These are phyloP conservation scores for Hylia prasina DNA, from an alignment of 2,113 vertebrate genomes.

Conservation along the genomic window DNA sequence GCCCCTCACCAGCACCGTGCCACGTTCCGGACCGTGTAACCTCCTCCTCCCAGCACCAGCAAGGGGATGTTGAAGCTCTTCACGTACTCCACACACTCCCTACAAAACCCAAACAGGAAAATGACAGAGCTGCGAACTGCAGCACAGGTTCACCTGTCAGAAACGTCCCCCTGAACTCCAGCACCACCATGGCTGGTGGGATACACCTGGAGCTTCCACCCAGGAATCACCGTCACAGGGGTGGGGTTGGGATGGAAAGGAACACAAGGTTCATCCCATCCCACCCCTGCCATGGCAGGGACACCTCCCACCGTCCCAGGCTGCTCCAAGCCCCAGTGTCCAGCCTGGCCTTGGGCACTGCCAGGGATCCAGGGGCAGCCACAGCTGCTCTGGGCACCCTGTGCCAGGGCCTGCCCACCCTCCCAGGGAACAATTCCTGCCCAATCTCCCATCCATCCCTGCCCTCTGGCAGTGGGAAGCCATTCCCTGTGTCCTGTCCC, in stretches of 20 bases:
- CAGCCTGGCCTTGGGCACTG: accelerated
- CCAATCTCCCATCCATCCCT: background rate
- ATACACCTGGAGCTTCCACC: background rate
- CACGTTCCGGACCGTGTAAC: slow-evolving; percentile 96
- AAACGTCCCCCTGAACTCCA: background rate
- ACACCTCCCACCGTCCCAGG: background rate
- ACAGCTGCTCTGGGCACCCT: background rate
- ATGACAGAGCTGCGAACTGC: background rate
- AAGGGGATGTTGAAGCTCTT: slow-evolving; percentile 97
- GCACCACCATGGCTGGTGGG: accelerated
- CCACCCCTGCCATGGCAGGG: background rate
- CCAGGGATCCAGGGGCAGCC: background rate
- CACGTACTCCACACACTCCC: slow-evolving; percentile 97
- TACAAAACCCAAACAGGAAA: slow-evolving; percentile 48
- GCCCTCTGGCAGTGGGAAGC: background rate
- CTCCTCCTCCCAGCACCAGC: slow-evolving; percentile 94
- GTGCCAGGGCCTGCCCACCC: background rate
- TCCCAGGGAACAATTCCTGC: background rate
- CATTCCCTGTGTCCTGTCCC: background rate
- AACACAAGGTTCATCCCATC: accelerated
- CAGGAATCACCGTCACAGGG: too few relatives aligned
- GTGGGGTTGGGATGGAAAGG: background rate
- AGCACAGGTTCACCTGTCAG: accelerated
- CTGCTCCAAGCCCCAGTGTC: background rate
- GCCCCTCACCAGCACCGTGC: slow-evolving; percentile 91